phyloP scores from a whole-genome alignment of 2,888 invertebrate species.

The Melieria crassipennis region DNA sequence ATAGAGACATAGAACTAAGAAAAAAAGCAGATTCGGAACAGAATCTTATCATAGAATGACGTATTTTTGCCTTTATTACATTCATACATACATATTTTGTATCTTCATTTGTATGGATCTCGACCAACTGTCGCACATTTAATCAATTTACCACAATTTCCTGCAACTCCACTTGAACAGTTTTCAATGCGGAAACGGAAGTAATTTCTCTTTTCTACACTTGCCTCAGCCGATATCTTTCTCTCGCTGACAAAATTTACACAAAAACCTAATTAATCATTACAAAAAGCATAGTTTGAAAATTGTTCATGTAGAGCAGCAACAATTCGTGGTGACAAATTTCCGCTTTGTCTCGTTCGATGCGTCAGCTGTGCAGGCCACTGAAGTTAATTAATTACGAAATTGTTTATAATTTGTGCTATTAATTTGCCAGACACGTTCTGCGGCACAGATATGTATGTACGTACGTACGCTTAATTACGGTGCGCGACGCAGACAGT shows the following conservation, averaged over 20 bases:
- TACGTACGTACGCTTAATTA: neutral
- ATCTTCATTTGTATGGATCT: too few relatives aligned
- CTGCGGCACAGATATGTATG: neutral
- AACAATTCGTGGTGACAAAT: constrained; percentile 11
- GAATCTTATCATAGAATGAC: too few relatives aligned
- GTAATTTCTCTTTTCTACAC: constrained; percentile 24
- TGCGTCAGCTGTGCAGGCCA: neutral
- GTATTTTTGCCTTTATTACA: too few relatives aligned
- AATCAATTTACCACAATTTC: neutral
- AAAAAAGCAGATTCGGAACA: too few relatives aligned
- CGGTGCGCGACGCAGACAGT: too few relatives aligned
- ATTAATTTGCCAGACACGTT: constrained; percentile 28
- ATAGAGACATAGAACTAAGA: too few relatives aligned
- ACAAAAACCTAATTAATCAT: constrained; percentile 28
- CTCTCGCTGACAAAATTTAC: constrained; percentile 18
- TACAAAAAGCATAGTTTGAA: neutral
- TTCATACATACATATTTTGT: too few relatives aligned
- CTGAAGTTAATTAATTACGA: constrained; percentile 29
- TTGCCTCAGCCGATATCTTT: neutral
- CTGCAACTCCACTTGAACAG: neutral
- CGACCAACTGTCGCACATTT: neutral
- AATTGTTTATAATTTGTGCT: constrained; percentile 19
- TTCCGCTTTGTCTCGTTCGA: neutral
- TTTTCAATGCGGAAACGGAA: constrained; percentile 22
- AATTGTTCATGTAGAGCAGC: neutral